These are phyloP conservation scores for Myrmecophaga tridactyla DNA, from an alignment of 2,113 vertebrate genomes.

Conservation along the genomic window DNA sequence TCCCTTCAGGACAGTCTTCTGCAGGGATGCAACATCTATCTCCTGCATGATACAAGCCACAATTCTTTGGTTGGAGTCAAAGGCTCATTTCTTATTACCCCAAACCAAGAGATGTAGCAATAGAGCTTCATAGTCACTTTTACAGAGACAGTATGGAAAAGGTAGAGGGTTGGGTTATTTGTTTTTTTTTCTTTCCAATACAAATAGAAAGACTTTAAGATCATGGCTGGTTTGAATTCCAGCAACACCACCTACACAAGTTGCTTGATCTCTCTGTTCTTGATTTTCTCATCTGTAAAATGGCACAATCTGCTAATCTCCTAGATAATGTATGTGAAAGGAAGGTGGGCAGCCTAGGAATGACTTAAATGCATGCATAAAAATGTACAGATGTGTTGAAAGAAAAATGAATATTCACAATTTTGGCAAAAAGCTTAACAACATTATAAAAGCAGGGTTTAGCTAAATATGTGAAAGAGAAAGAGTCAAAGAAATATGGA, in stretches of 20 bases:
- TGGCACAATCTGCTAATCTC: not conserved
- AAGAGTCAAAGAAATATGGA: not conserved
- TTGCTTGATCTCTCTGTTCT: not conserved
- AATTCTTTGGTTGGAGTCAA: not conserved
- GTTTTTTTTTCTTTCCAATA: not conserved
- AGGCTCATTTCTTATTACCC: not conserved
- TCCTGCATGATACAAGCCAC: not conserved
- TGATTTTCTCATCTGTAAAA: not conserved
- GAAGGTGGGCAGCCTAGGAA: not conserved
- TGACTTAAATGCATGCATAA: not conserved
- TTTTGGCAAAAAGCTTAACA: not conserved
- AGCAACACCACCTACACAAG: not conserved
- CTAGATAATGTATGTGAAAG: accelerated
- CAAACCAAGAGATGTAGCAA: not conserved
- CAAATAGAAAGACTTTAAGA: not conserved
- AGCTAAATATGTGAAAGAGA: not conserved
- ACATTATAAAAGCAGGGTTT: not conserved
- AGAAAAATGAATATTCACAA: not conserved
- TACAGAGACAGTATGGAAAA: not conserved
- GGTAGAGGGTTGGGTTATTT: accelerated
- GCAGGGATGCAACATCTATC: not conserved
- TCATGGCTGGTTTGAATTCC: not conserved
- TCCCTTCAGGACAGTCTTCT: slow-evolving; percentile 44
- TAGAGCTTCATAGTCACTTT: accelerated
- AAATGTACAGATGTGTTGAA: not conserved